A percentile compares a stretch with the other conserved stretches of the same genome.
phyloP scores from a whole-genome alignment of 92 coral and sea anemone genomes.

The Phenganax stokvisi region DNA sequence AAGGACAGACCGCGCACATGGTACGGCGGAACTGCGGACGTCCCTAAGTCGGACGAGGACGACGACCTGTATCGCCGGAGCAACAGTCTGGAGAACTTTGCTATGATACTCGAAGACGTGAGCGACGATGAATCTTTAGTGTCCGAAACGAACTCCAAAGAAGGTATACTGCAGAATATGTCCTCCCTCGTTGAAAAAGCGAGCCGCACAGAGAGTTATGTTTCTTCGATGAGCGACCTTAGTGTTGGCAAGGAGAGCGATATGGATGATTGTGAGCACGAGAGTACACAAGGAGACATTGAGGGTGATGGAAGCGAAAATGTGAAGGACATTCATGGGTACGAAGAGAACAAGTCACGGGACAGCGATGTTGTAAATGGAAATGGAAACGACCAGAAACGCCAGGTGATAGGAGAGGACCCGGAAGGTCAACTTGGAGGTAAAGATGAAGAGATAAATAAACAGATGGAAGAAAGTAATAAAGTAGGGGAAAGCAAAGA shows the following conservation, averaged over 20 bases:
- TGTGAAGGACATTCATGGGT: neutral
- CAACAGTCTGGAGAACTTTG: conserved; percentile 34
- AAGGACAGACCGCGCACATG: conserved; percentile 33
- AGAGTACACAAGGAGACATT: neutral
- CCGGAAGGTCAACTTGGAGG: neutral
- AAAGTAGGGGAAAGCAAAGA: neutral
- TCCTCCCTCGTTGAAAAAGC: conserved; percentile 7
- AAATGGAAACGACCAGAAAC: neutral
- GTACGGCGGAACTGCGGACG: conserved; percentile 22
- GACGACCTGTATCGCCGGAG: conserved; percentile 21
- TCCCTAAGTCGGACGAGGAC: neutral
- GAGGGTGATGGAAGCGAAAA: neutral
- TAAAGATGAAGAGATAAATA: neutral
- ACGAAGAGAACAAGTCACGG: neutral
- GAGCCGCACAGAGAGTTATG: conserved; percentile 19
- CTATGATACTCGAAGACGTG: neutral
- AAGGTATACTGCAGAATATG: conserved; percentile 1
- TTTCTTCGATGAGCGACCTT: conserved; percentile 23
- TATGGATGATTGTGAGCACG: conserved; percentile 11
- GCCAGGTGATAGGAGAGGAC: neutral
- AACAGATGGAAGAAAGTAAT: conserved; percentile 8
- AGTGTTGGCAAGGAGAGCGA: conserved; percentile 31
- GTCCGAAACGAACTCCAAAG: conserved; percentile 25
- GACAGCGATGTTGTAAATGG: neutral
- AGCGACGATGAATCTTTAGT: conserved; percentile 30